Conservation (phyloP, 2,113 vertebrate species). For the Excalfactoria chinensis region DNA sequence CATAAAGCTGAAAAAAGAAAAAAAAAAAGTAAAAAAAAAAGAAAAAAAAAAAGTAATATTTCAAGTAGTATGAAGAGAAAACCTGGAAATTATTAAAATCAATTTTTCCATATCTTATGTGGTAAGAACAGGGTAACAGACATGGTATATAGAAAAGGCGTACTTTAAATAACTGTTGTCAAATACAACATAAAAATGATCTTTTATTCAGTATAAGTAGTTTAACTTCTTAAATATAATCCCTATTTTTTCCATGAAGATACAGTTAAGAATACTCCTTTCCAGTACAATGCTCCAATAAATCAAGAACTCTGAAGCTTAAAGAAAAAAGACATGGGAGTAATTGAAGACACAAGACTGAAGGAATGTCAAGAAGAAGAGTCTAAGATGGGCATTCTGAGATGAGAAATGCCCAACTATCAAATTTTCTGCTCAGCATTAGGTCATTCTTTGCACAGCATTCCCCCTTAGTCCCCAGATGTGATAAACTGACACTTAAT, state of each 20-base stretch:
- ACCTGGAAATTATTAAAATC: not conserved
- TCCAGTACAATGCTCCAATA: not conserved
- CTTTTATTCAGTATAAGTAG: not conserved
- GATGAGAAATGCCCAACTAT: not conserved
- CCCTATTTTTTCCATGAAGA: not conserved
- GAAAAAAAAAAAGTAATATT: not conserved
- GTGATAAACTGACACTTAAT: not conserved
- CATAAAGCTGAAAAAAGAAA: constrained; percentile 87
- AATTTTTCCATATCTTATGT: not conserved
- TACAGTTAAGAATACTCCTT: not conserved
- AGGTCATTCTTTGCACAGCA: not conserved
- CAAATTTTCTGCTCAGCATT: not conserved
- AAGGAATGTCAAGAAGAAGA: not conserved
- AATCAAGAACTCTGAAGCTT: not conserved
- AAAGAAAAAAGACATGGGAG: not conserved
- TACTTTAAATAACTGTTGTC: not conserved
- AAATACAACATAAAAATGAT: not conserved
- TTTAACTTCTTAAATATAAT: not conserved
- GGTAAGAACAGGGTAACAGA: not conserved
- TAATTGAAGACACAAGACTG: not conserved
- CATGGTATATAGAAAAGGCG: not conserved
- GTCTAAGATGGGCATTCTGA: not conserved
- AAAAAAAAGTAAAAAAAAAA: constrained; percentile 25
- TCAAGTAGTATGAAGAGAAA: not conserved
- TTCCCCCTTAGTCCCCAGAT: fast-evolving